These are phyloP conservation scores for Aethina tumida DNA, from an alignment of 1,140 invertebrate genomes.

Conservation along the genomic window DNA sequence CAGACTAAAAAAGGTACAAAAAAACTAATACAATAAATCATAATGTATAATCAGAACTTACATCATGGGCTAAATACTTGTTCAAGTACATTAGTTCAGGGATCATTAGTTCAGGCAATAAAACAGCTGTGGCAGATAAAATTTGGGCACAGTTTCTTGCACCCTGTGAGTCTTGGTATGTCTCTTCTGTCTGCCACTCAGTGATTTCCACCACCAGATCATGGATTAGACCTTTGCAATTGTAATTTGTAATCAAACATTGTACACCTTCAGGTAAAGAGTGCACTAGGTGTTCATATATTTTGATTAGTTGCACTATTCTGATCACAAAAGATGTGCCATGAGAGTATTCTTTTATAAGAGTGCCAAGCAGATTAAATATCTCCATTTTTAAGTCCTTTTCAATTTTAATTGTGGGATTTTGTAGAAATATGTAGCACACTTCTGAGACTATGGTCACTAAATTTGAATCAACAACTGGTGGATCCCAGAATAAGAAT, in stretches of 20 bases:
- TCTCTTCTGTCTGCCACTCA: constrained; percentile 45
- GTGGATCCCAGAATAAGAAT: constrained; percentile 54
- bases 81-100: constrained; percentile 35
- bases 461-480: constrained; percentile 53
- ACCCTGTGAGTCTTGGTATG: constrained; percentile 36
- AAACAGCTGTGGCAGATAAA: constrained; percentile 50
- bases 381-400: constrained; percentile 47
- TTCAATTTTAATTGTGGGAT: constrained; percentile 39
- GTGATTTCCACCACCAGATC: constrained; percentile 58
- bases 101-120: constrained; percentile 48
- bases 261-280: constrained; percentile 50
- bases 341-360: constrained; percentile 59
- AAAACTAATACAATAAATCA: constrained; percentile 1
- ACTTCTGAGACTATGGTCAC: constrained; percentile 47
- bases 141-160: constrained; percentile 50
- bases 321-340: constrained; percentile 45
- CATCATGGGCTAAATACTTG: constrained; percentile 25
- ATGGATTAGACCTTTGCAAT: constrained; percentile 46
- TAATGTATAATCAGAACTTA: constrained; percentile 10
- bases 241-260: constrained; percentile 45
- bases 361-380: constrained; percentile 41
- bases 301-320: constrained; percentile 52
- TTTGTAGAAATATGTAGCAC: constrained; percentile 57
- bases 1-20: constrained; percentile 41
- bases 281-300: constrained; percentile 51